Percentiles rank a stretch among this genome's conserved stretches.
These are phyloP conservation scores for Penaeus japonicus DNA, from an alignment of 1,140 invertebrate species.

Conservation along the genomic window DNA sequence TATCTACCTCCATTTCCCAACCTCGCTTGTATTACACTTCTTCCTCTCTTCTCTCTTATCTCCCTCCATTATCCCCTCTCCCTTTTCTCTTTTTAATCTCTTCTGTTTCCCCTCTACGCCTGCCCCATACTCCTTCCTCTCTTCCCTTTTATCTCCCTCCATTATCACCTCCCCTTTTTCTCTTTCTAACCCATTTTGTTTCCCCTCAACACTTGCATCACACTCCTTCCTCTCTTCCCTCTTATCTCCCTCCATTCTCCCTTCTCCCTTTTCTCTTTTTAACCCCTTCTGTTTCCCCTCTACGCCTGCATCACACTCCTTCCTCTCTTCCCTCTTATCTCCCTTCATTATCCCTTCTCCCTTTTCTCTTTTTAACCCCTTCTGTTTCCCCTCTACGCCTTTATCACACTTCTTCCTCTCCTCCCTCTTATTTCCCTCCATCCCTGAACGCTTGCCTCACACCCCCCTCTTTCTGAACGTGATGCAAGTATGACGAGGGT, in stretches of 20 bases:
- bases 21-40: too few species aligned
- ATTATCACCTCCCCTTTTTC: neutral
- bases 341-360: too few species aligned
- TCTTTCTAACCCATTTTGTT: neutral
- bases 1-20: neutral
- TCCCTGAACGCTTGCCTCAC: too few species aligned
- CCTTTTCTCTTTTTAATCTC: neutral
- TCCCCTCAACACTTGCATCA: neutral
- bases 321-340: neutral
- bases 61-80: neutral
- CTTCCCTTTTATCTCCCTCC: neutral
- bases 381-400: neutral
- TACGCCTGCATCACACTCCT: neutral
- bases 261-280: neutral
- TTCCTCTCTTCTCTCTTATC: neutral
- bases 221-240: neutral
- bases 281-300: neutral
- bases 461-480: too few species aligned
- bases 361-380: neutral
- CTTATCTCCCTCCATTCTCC: neutral
- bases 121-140: neutral
- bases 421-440: too few species aligned
- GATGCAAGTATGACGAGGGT: too few species aligned
- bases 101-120: neutral
- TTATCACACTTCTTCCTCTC: too few species aligned